phyloP scores from a whole-genome alignment of 2,888 invertebrate species.

The Lycia hirtaria region DNA sequence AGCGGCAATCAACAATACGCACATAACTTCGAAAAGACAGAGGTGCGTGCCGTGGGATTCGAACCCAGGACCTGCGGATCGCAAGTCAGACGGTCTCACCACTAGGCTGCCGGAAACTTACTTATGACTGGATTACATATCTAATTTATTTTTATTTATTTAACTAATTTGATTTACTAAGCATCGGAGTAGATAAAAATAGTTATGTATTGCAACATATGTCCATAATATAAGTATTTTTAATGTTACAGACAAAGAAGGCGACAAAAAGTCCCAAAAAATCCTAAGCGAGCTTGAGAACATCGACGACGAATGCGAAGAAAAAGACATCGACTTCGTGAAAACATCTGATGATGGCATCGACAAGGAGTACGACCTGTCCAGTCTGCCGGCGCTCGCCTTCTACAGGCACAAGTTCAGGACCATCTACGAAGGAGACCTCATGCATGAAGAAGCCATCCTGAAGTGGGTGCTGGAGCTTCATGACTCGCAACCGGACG shows the following conservation, averaged over 20 bases:
- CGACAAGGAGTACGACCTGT: slow-evolving; percentile 94
- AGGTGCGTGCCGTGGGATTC: too few species aligned
- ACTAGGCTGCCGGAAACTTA: too few species aligned
- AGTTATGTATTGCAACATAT: too few species aligned
- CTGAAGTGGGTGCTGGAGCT: slow-evolving; percentile 95
- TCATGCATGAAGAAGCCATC: slow-evolving; percentile 96
- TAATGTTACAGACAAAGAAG: slow-evolving; percentile 90
- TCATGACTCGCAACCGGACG: slow-evolving; percentile 93
- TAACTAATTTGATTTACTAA: too few species aligned
- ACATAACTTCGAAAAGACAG: too few species aligned
- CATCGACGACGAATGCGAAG: slow-evolving; percentile 96
- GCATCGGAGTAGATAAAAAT: too few species aligned
- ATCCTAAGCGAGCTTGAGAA: slow-evolving; percentile 95
- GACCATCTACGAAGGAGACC: slow-evolving; percentile 94
- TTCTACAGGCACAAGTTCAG: slow-evolving; percentile 95
- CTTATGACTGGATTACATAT: too few species aligned
- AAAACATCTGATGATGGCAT: slow-evolving; percentile 96
- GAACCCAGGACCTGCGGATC: too few species aligned
- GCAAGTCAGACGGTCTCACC: too few species aligned
- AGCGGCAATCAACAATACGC: too few species aligned
- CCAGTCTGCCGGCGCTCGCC: slow-evolving; percentile 92
- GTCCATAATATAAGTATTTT: slow-evolving; percentile 5
- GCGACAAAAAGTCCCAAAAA: slow-evolving; percentile 95
- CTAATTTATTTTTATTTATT: too few species aligned
- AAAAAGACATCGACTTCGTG: slow-evolving; percentile 95